Conservation (phyloP, 2,888 invertebrate species). For the Pteria penguin region DNA sequence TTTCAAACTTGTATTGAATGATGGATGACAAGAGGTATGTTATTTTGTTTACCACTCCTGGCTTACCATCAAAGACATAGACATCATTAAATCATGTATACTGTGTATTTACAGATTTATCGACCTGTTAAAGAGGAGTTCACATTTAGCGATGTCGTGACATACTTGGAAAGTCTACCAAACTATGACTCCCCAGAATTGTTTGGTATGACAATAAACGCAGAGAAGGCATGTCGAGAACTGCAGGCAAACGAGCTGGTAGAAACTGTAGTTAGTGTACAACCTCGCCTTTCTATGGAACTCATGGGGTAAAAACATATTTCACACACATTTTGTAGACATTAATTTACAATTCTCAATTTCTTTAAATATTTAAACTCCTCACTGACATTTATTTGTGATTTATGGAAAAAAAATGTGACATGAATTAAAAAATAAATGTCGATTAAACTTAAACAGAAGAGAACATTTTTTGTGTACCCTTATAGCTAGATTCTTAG, state of each 20-base stretch:
- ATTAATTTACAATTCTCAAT: too few species aligned
- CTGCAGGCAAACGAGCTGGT: slow-evolving; percentile 72
- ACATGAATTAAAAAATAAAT: too few species aligned
- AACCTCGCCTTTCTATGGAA: slow-evolving; percentile 71
- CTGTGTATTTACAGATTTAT: slow-evolving; percentile 67
- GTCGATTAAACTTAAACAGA: too few species aligned
- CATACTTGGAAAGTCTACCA: slow-evolving; percentile 74
- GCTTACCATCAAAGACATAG: neutral
- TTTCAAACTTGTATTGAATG: neutral
- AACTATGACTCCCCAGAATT: slow-evolving; percentile 75
- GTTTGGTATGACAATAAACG: slow-evolving; percentile 79
- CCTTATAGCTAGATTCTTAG: too few species aligned
- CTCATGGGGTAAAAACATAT: slow-evolving; percentile 76
- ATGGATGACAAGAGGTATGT: neutral
- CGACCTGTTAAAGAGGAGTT: slow-evolving; percentile 66
- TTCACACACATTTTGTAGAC: too few species aligned
- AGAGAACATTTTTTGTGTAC: too few species aligned
- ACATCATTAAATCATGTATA: too few species aligned
- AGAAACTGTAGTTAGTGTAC: slow-evolving; percentile 75
- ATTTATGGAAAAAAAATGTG: too few species aligned
- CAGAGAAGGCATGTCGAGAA: slow-evolving; percentile 77
- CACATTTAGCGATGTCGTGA: slow-evolving; percentile 64
- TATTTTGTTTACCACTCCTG: neutral
- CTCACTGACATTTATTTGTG: too few species aligned
- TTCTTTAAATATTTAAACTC: too few species aligned